Conservation (phyloP, 2,113 vertebrate genomes). For the Colinus virginianus region DNA sequence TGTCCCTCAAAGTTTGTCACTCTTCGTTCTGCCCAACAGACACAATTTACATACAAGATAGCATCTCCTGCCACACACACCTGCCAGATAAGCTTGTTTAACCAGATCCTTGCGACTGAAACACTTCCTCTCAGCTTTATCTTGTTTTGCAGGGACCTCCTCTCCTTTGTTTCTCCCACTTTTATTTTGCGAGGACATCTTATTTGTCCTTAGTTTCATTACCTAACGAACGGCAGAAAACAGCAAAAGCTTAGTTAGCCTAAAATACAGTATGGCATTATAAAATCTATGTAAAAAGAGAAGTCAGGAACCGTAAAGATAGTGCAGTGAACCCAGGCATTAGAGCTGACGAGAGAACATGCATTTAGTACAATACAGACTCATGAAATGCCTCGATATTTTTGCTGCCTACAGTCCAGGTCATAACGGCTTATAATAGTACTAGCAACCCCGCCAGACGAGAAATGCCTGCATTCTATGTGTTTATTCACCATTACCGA, state of each 20-base stretch:
- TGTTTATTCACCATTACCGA: rapidly evolving
- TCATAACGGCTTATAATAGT: neutral
- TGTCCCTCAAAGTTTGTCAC: too few relatives aligned
- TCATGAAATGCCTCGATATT: neutral
- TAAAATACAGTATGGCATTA: neutral
- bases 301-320: neutral
- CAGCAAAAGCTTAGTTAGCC: neutral
- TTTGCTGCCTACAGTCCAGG: neutral
- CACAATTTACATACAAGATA: too few relatives aligned
- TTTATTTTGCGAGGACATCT: too few relatives aligned
- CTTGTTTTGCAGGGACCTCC: too few relatives aligned
- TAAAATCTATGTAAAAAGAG: neutral
- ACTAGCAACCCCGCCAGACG: rapidly evolving
- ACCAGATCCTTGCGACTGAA: too few relatives aligned
- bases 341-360: neutral
- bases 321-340: neutral
- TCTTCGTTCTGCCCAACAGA: too few relatives aligned
- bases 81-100: too few relatives aligned
- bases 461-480: rapidly evolving
- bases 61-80: too few relatives aligned
- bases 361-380: neutral
- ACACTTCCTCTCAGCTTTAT: too few relatives aligned
- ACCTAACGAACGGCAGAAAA: neutral
- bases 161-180: too few relatives aligned
- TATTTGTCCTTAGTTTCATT: neutral